Base-by-base conservation (phyloP, 2,113 vertebrate species). In the Notarius lentiginosus region DNA sequence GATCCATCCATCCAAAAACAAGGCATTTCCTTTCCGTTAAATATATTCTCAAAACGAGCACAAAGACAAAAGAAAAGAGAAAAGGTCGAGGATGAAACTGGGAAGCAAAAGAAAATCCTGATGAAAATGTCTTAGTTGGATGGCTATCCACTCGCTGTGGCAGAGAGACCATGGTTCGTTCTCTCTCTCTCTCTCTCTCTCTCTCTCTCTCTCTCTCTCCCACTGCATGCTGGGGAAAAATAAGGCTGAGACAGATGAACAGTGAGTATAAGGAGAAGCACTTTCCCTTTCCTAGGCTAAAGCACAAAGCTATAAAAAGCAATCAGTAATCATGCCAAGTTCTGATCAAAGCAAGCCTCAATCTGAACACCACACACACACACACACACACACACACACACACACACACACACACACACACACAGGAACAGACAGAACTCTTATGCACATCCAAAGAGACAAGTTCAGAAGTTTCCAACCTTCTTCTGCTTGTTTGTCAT, bases 401-500 rank as follows among this genome's bases (percentile, higher is more conserved):
- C n/a, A 17, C 51, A 72, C 8, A 0, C 11, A 34, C 41, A 20
- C 53, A 41, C 34, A 24, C 56, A 24, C 3, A 20, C 24, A 41
- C 81, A 6, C 24, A 79, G 49, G 15, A 27, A 65, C 7, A 85
- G 63, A 53, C 24, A n/a, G 55, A 66, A 61, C 51, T 56, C 47
- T 76, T 41, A 82, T 72, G 53, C 84, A 85, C 80, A 72, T 82
- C 65, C 90, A 91, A 92, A 61, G 88, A 89, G 89, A 84, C 86
- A 80, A 63, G 65, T 73, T 84, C 79, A 76, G 86, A 81, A 82
- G 79, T 90, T 84, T 80, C 61, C 81, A 88, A 88, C 87, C 91
- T 91, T 89, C 68, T 91, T 89, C 92, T 89, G 91, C 82, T 68
- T 61, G 83, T 84, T n/a, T 90, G 51, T 81, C 86, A 91, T 93